Evolutionary conservation across 2,888 invertebrate genomes (phyloP).

Genomic region (Eupithecia inturbata): DNA sequence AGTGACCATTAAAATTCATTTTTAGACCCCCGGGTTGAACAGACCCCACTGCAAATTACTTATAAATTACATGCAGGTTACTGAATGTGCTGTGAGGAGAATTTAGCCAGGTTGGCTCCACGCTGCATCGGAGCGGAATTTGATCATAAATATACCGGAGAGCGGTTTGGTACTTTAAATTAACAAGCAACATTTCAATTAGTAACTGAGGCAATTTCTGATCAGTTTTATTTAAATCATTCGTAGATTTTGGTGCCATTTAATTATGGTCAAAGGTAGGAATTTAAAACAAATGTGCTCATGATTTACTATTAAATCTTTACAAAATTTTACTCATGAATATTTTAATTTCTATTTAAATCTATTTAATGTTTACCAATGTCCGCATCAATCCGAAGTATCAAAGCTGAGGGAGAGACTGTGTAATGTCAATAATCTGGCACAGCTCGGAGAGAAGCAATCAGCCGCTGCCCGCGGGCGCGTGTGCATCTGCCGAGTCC

Average conservation of each 20-base stretch:
- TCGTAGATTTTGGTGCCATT: background rate
- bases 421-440: slow-evolving; percentile 31
- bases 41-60: slow-evolving; percentile 42
- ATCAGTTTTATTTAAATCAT: background rate
- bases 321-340: background rate
- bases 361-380: background rate
- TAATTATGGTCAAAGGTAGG: background rate
- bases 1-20: slow-evolving; percentile 80
- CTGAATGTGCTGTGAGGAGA: slow-evolving; percentile 13
- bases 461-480: slow-evolving; percentile 33
- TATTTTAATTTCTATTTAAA: background rate
- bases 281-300: background rate
- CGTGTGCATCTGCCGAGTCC: slow-evolving; percentile 23
- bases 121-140: background rate
- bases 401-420: slow-evolving; percentile 9
- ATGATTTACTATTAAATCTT: background rate
- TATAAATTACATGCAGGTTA: slow-evolving; percentile 34
- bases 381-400: background rate
- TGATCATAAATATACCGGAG: background rate
- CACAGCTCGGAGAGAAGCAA: slow-evolving; percentile 28
- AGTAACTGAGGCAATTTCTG: background rate
- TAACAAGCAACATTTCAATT: background rate
- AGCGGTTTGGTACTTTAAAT: background rate
- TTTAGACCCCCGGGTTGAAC: slow-evolving; percentile 59
- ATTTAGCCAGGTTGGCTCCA: slow-evolving; percentile 19